These are phyloP conservation scores for Morone chrysops DNA, from an alignment of 2,113 vertebrate species.

Conservation along the genomic window DNA sequence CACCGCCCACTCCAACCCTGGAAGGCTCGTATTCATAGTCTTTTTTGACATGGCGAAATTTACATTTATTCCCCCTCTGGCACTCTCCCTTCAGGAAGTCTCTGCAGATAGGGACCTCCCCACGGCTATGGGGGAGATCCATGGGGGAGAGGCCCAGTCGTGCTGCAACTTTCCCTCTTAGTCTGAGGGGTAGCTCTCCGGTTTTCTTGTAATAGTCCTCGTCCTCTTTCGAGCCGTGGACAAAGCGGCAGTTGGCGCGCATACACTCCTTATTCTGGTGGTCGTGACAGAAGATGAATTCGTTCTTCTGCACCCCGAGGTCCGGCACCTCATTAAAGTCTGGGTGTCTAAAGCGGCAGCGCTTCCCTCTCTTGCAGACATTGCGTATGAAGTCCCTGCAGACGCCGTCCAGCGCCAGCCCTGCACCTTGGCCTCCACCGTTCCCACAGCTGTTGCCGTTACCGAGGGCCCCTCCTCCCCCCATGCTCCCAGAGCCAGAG, in stretches of 20 bases:
- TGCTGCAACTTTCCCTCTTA: slow-evolving; percentile 93
- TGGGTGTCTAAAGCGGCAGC: slow-evolving; percentile 96
- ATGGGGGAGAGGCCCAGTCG: slow-evolving; percentile 92
- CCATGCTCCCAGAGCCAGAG: slow-evolving; percentile 78
- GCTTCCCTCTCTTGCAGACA: slow-evolving; percentile 96
- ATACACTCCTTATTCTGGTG: slow-evolving; percentile 97
- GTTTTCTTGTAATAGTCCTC: slow-evolving; percentile 98
- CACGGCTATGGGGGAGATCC: slow-evolving; percentile 93
- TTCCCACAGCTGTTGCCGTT: slow-evolving; percentile 86
- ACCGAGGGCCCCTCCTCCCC: slow-evolving; percentile 82
- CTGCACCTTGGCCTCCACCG: slow-evolving; percentile 71
- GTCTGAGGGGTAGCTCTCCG: slow-evolving; percentile 91
- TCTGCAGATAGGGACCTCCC: slow-evolving; percentile 95
- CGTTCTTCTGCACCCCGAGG: slow-evolving; percentile 95
- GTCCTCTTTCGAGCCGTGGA: slow-evolving; percentile 96
- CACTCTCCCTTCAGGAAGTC: slow-evolving; percentile 97
- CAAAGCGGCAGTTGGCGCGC: slow-evolving; percentile 94
- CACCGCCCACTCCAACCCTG: slow-evolving; percentile 77
- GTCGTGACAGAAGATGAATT: slow-evolving; percentile 98
- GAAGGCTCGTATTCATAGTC: slow-evolving; percentile 90
- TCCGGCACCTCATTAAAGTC: slow-evolving; percentile 95
- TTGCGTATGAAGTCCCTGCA: slow-evolving; percentile 97
- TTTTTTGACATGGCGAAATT: slow-evolving; percentile 94
- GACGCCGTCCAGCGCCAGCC: slow-evolving; percentile 86
- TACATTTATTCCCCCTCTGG: slow-evolving; percentile 95